Conservation (phyloP, 2,113 vertebrate genomes). For the Rafetus swinhoei region DNA sequence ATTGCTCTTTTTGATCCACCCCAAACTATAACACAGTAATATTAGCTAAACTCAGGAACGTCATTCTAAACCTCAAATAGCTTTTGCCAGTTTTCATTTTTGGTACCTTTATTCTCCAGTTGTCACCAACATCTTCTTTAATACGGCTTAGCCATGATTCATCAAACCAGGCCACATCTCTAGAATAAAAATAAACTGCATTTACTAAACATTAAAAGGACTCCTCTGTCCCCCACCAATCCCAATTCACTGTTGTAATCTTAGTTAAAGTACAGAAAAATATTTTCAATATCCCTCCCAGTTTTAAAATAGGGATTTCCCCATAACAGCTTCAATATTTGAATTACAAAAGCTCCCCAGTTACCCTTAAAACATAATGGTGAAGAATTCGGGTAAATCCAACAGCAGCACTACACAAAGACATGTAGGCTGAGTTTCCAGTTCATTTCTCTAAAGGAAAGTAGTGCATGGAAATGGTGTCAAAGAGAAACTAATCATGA, state of each 20-base stretch:
- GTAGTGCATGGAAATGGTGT: background rate
- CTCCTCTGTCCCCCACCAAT: background rate
- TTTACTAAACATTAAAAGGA: background rate
- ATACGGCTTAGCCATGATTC: slow-evolving; percentile 91
- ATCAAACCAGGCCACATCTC: slow-evolving; percentile 92
- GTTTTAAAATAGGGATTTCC: background rate
- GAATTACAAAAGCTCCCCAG: background rate
- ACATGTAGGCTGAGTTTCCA: background rate
- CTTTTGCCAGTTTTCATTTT: background rate
- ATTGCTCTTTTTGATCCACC: background rate
- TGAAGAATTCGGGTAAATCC: background rate
- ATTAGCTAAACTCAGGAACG: background rate
- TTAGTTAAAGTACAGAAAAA: background rate
- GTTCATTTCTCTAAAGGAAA: background rate
- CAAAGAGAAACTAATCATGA: background rate
- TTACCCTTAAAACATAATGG: background rate
- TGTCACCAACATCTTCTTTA: slow-evolving; percentile 93
- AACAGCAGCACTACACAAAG: background rate
- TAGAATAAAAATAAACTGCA: slow-evolving; percentile 72
- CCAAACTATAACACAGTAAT: background rate
- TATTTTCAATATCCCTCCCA: background rate
- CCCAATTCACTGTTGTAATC: background rate
- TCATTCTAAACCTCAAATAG: background rate
- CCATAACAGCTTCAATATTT: background rate
- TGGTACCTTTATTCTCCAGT: slow-evolving; percentile 96